Percentiles rank a stretch among this genome's conserved stretches.
Conservation (phyloP, 2,888 invertebrate genomes). For the Drosophila prostipennis region DNA sequence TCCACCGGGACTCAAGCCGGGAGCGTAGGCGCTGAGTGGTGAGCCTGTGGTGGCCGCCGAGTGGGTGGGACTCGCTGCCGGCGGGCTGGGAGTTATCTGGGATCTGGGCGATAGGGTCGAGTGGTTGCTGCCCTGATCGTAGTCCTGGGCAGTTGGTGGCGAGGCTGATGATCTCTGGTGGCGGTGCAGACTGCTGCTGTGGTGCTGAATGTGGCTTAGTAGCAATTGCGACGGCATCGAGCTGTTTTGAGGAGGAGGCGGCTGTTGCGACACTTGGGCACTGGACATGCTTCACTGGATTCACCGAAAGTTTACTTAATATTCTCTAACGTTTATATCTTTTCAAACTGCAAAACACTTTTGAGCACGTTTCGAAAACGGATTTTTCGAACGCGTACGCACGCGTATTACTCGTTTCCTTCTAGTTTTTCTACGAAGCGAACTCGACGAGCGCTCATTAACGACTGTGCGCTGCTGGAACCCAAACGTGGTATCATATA, state of each 20-base stretch:
- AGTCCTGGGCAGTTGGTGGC: slow-evolving; percentile 66
- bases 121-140: slow-evolving; percentile 80
- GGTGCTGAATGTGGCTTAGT: slow-evolving; percentile 74
- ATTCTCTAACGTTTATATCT: background rate
- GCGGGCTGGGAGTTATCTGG: slow-evolving; percentile 53
- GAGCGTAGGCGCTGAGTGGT: slow-evolving; percentile 74
- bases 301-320: slow-evolving; percentile 32
- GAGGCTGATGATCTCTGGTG: slow-evolving; percentile 46
- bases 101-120: slow-evolving; percentile 73
- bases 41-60: slow-evolving; percentile 78
- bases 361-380: slow-evolving; percentile 25
- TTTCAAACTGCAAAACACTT: background rate
- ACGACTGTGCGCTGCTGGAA: slow-evolving; percentile 74
- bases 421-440: slow-evolving; percentile 9
- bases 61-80: slow-evolving; percentile 73
- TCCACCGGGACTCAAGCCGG: slow-evolving; percentile 69
- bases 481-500: slow-evolving; percentile 74
- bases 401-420: background rate
- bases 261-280: slow-evolving; percentile 83
- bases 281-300: slow-evolving; percentile 81
- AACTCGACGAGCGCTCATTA: slow-evolving; percentile 75
- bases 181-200: slow-evolving; percentile 60
- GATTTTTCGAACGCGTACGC: slow-evolving; percentile 15
- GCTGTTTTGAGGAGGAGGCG: slow-evolving; percentile 56
- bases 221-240: slow-evolving; percentile 75